Conservation (phyloP, 2,113 vertebrate species). For the Pontoporia blainvillei region DNA sequence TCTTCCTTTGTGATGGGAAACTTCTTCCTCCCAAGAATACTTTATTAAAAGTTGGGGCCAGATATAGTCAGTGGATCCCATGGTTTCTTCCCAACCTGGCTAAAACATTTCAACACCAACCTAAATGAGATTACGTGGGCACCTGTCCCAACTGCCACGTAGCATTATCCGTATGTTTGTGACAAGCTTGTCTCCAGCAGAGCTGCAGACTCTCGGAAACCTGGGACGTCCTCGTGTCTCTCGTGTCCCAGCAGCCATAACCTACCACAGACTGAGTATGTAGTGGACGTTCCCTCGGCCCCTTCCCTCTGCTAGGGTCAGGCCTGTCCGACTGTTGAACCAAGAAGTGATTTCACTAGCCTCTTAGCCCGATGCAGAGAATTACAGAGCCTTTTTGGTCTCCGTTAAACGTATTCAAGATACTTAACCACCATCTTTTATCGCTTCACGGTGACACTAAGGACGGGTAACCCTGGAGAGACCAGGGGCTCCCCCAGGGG, state of each 20-base stretch:
- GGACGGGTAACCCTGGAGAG: background rate
- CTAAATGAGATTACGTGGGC: background rate
- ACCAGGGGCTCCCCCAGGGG: background rate
- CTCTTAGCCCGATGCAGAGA: background rate
- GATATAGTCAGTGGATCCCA: background rate
- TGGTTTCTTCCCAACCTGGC: background rate
- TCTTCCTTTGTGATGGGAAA: conserved; percentile 72
- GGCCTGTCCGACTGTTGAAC: background rate
- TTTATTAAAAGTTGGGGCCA: conserved; percentile 56
- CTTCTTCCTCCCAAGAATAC: conserved; percentile 69
- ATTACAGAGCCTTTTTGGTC: background rate
- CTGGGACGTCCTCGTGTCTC: background rate
- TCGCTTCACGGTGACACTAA: background rate
- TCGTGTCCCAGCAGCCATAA: background rate
- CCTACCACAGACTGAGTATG: background rate
- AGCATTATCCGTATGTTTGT: background rate
- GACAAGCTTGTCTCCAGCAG: background rate
- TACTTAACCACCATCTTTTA: background rate
- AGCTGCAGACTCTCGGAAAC: background rate
- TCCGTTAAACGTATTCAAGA: background rate
- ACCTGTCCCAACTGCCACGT: accelerated
- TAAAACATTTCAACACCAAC: background rate
- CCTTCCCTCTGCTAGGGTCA: background rate
- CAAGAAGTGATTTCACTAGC: background rate
- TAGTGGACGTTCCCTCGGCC: background rate